Conservation (phyloP, 35 echinoderm and acorn worm species). For the Apostichopus parvimensis region DNA sequence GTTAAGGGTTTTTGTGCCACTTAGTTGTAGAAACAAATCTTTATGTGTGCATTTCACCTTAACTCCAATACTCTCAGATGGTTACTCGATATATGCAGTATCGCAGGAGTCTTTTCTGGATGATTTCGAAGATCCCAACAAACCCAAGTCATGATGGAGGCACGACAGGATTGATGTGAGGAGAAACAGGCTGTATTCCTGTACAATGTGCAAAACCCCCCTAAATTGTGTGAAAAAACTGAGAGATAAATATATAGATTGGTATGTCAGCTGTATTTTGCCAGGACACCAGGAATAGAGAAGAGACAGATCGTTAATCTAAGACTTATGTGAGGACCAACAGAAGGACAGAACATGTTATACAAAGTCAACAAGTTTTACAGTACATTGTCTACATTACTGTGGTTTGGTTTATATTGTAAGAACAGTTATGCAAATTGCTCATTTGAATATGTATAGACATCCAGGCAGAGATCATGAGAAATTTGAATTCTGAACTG, state of each 20-base stretch:
- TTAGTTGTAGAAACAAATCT: too few relatives aligned
- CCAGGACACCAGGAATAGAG: neutral
- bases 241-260: neutral
- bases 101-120: constrained; percentile 93
- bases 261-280: neutral
- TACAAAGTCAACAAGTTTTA: too few relatives aligned
- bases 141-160: constrained; percentile 61
- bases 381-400: too few relatives aligned
- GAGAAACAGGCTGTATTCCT: neutral
- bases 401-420: too few relatives aligned
- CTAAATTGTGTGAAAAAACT: neutral
- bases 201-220: neutral
- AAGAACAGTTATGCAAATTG: too few relatives aligned
- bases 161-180: neutral
- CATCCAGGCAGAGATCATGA: too few relatives aligned
- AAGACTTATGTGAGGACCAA: neutral
- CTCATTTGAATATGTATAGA: too few relatives aligned
- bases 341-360: too few relatives aligned
- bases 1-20: too few relatives aligned
- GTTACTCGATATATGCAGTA: constrained; percentile 94
- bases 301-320: neutral
- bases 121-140: constrained; percentile 91
- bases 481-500: too few relatives aligned
- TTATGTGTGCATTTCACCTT: neutral
- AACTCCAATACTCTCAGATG: constrained; percentile 55